Evolutionary conservation across 2,113 vertebrate species (phyloP).

Genomic region (Empidonax alnorum): DNA sequence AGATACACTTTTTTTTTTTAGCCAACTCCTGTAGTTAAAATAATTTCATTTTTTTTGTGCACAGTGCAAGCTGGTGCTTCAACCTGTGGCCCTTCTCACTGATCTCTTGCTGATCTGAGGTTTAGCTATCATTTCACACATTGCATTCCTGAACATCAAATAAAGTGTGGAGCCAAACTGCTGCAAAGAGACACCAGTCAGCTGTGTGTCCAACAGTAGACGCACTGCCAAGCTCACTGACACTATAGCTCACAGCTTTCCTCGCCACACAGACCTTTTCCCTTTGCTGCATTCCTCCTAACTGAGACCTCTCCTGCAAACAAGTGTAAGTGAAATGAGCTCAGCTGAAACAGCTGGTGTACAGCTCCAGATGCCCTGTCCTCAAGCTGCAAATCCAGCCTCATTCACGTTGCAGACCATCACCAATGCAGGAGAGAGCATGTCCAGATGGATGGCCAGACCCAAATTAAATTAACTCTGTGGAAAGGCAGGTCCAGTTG

Average conservation of each 20-base stretch:
- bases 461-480: not conserved
- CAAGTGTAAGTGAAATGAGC: accelerated
- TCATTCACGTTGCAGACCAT: accelerated
- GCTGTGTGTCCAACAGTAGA: not conserved
- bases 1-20: not conserved
- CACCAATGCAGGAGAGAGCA: not conserved
- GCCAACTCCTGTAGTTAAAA: not conserved
- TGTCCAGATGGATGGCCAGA: not conserved
- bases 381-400: not conserved
- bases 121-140: not conserved
- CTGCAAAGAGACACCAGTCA: not conserved
- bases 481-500: not conserved
- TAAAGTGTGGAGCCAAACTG: not conserved
- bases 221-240: not conserved
- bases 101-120: not conserved
- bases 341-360: not conserved
- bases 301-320: not conserved
- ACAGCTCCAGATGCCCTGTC: not conserved
- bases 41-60: not conserved
- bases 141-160: not conserved
- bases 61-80: not conserved
- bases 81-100: not conserved
- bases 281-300: not conserved
- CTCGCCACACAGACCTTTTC: accelerated
- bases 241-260: not conserved